Base-by-base conservation (phyloP, 2,113 vertebrate species). In the Catharus minimus region DNA sequence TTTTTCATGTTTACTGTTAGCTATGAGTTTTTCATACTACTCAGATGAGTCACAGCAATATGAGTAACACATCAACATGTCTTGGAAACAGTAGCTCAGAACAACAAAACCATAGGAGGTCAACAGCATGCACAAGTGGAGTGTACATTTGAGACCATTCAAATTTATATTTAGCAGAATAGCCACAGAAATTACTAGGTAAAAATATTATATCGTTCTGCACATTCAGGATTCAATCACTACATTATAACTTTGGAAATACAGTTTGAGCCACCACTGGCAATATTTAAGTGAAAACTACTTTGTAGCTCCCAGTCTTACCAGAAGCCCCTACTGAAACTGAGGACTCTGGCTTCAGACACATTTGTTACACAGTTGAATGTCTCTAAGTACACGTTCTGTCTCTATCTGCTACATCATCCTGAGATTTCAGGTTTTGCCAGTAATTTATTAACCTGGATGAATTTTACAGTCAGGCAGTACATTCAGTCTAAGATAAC, bases 21-120 rank as follows among this genome's bases (percentile, higher is more conserved):
- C 82, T 91, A 66, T 58, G 84, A 93, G 79, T 76, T 92, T 53
- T 91, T 92, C 91, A 80, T 91, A 39, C 75, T 91, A 91, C 24
- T 89, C 66, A 47, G 79, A 94, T 94, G 94, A 95, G 89, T 96
- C 94, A 96, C 4, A 89, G 94, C 72, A 89, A 92, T 91, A 93
- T 69, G 82, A 92, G 92, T 91, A 95, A 92, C 82, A 67, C 39
- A 95, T 82, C 68, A 91, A 80, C 79, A 91, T 71, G 61, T 83
- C 93, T 90, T 91, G 86, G 92, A 94, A 95, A 95, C 94, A 89
- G 92, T 82, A 96, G 92, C 56, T 86, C 72, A 77, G 81, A 96
- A 95, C 88, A 93, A 94, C 93, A 96, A 91, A 92, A 89, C 87
- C 91, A 74, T 39, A 91, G 61, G 68, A 94, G 95, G 67, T 85